Evolutionary conservation across 1,140 invertebrate genomes (phyloP), one percentile per base, ranked within the genome.

Genomic region (Drosophila tani): DNA sequence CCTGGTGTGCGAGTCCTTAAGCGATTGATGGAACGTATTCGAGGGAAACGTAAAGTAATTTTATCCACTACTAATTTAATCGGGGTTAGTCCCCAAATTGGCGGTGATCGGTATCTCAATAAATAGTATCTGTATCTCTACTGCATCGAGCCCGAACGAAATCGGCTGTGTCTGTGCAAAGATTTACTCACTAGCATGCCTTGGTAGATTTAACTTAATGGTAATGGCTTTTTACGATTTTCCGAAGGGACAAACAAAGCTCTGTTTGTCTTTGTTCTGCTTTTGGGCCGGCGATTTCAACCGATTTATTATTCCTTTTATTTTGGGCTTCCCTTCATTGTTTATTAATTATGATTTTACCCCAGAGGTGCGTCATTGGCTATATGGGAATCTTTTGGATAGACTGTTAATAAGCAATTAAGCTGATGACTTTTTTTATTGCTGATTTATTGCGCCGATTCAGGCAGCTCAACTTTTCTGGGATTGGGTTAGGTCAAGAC

Each of bases 41-140:
- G 92, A 75, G 91, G 91, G 91, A 93, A 92, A 93, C 92, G 92
- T 92, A 92, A 92, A 93, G 91, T 92, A 92, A 92, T 92, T 92
- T 92, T 92, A 90, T 92, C 75, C 75, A 91, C 83, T 88, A 90
- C 85, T 90, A 88, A 88, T 88, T 88, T 76, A 82, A 85, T 47
- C 59, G 62, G 75, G 60, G 24, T 6, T 32, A 71, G 67, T 27
- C 38, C 43, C 47, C 47, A 46, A 49, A 19, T 27, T 11, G 7
- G 29, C 57, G 66, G 76, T 79, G 59, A 41, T 40, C 75, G 76
- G 32, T 66, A 29, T 29, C 27, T 65, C 29, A n/a, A 29, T 60
- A 17, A 9, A 41, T 45, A 57, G 17, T 21, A 38, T 55, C 32
- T 55, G 32, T 38, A 55, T 55, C 50, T 53, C 27, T 32, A 32